Conservation (phyloP, 2,113 vertebrate genomes). For the Lagopus leucura region DNA sequence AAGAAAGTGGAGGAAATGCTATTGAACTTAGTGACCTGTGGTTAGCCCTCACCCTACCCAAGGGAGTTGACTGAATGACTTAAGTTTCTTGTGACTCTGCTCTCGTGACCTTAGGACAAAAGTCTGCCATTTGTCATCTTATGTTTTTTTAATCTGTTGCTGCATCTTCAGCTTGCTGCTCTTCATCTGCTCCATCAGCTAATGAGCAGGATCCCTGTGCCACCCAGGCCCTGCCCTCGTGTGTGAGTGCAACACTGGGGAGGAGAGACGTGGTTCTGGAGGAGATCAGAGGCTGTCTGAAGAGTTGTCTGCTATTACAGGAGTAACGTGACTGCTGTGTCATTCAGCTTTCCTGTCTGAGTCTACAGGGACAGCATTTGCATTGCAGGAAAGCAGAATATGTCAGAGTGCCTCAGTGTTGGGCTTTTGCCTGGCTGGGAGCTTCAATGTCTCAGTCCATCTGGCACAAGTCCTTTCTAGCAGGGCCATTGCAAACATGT, state of each 20-base stretch:
- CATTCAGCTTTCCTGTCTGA: not conserved
- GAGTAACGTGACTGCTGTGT: fast-evolving
- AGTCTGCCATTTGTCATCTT: not conserved
- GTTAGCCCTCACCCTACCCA: not conserved
- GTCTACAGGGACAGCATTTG: not conserved
- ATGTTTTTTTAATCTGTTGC: not conserved
- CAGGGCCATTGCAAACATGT: fast-evolving
- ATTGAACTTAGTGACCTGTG: not conserved
- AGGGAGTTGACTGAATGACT: not conserved
- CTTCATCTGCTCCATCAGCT: not conserved
- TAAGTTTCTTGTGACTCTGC: not conserved
- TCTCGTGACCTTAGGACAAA: not conserved
- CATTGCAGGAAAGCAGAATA: not conserved
- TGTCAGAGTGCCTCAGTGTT: fast-evolving
- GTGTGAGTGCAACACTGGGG: not conserved
- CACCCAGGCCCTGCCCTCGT: not conserved
- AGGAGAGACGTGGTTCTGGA: not conserved
- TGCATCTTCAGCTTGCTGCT: not conserved
- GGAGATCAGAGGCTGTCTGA: not conserved
- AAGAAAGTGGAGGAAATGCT: not conserved
- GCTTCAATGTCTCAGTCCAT: fast-evolving
- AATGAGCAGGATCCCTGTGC: not conserved
- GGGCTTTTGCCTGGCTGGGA: not conserved
- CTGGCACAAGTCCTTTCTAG: not conserved
- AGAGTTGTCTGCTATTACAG: not conserved